Conservation (phyloP, 2,888 invertebrate genomes). For the Leptopterna dolabrata region DNA sequence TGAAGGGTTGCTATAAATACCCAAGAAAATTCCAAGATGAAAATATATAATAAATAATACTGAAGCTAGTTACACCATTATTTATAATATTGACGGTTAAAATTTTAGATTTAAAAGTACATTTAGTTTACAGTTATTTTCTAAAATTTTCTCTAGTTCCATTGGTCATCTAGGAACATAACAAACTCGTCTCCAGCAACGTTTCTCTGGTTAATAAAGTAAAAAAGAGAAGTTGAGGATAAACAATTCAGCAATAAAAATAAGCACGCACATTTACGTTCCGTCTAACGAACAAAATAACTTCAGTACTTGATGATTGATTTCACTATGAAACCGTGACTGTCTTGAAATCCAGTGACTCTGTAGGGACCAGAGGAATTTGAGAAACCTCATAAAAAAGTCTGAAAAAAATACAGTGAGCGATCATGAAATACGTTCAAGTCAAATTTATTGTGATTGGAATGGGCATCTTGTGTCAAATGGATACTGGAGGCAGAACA, state of each 20-base stretch:
- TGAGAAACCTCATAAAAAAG: slow-evolving; percentile 94
- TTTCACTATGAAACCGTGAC: neutral
- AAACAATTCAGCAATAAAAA: neutral
- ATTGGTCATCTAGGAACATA: neutral
- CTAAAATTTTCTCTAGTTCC: neutral
- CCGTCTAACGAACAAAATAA: neutral
- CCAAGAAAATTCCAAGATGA: neutral
- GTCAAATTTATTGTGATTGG: too few species aligned
- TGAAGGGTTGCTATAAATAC: neutral
- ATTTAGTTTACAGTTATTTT: neutral
- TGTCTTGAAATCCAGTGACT: slow-evolving; percentile 45
- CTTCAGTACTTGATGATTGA: neutral
- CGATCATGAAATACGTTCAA: too few species aligned
- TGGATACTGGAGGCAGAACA: too few species aligned
- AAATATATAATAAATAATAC: neutral
- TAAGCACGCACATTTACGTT: neutral
- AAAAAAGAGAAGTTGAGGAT: neutral
- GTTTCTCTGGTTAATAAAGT: neutral
- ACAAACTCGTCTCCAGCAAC: neutral
- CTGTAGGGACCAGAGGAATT: slow-evolving; percentile 73
- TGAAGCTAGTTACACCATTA: neutral
- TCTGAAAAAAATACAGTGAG: slow-evolving; percentile 67
- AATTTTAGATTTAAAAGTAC: neutral
- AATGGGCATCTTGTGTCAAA: too few species aligned
- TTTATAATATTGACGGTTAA: neutral